Evolutionary conservation across 2,797 vertebrate genomes (phyloP).

Genomic region (Enteromius trimaculatus): DNA sequence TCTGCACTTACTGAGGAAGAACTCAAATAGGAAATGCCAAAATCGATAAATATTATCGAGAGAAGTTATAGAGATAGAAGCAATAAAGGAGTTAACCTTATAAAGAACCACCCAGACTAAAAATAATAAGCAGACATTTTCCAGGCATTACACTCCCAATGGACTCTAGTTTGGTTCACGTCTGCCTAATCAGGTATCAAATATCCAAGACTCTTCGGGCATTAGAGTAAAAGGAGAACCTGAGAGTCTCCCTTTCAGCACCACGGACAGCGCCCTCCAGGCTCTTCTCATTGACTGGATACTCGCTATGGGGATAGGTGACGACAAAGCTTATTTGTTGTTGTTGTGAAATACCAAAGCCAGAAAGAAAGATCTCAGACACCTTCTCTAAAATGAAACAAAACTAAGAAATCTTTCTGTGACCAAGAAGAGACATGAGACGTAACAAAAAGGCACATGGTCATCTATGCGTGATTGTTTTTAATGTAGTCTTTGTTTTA

Average conservation of each 20-base stretch:
- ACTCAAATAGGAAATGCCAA: neutral
- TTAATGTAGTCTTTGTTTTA: neutral
- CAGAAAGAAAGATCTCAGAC: neutral
- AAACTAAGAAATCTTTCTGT: no score
- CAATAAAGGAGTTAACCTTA: neutral
- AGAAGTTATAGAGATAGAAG: neutral
- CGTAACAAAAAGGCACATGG: neutral
- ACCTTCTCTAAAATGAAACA: no score
- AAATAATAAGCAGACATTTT: neutral
- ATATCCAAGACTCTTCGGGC: neutral
- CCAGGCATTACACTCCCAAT: neutral
- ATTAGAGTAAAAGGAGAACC: neutral
- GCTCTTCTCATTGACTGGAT: neutral
- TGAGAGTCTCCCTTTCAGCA: neutral
- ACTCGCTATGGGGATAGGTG: neutral
- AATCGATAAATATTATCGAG: neutral
- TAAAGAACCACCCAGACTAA: neutral
- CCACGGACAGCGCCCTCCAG: constrained; percentile 9
- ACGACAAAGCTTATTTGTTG: neutral
- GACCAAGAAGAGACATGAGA: no score
- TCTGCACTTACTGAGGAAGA: neutral
- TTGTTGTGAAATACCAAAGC: neutral
- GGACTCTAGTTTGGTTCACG: neutral
- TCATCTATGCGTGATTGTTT: neutral
- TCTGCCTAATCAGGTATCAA: neutral